Conservation (phyloP, 2,888 invertebrate species). For the Ecdyonurus torrentis region DNA sequence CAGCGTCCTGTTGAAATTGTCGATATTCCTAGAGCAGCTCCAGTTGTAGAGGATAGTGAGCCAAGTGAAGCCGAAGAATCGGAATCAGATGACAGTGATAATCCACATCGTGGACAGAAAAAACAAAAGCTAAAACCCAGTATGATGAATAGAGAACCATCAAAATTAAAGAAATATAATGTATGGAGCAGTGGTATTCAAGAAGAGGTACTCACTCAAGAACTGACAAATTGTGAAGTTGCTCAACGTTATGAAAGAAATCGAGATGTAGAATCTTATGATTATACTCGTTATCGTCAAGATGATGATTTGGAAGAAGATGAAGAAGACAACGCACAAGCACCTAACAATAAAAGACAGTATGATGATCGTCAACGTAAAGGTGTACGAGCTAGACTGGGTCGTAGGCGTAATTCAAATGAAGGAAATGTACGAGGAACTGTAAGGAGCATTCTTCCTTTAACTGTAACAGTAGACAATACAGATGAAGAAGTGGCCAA, state of each 20-base stretch:
- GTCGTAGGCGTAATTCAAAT: conserved; percentile 15
- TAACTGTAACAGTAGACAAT: conserved; percentile 33
- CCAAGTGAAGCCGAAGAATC: conserved; percentile 28
- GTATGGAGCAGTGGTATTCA: conserved; percentile 56
- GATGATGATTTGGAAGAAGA: conserved; percentile 15
- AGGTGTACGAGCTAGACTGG: conserved; percentile 16
- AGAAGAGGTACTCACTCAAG: conserved; percentile 63
- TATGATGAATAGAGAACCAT: conserved; percentile 24
- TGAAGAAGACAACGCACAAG: conserved; percentile 29
- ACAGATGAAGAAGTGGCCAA: conserved; percentile 41
- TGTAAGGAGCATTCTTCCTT: conserved; percentile 38
- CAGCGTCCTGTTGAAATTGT: neutral
- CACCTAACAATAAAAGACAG: conserved; percentile 35
- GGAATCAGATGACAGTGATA: conserved; percentile 40
- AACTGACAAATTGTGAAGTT: conserved; percentile 62
- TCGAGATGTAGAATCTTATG: conserved; percentile 57
- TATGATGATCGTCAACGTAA: conserved; percentile 34
- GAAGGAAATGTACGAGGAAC: conserved; percentile 34
- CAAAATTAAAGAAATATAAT: conserved; percentile 52
- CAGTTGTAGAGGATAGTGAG: neutral
- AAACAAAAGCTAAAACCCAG: conserved; percentile 6
- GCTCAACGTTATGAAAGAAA: conserved; percentile 39
- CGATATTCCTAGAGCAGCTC: neutral
- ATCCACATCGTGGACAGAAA: conserved; percentile 28
- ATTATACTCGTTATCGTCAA: conserved; percentile 38